Conservation (phyloP, 1,140 invertebrate species). For the Drosophila nebulosa region DNA sequence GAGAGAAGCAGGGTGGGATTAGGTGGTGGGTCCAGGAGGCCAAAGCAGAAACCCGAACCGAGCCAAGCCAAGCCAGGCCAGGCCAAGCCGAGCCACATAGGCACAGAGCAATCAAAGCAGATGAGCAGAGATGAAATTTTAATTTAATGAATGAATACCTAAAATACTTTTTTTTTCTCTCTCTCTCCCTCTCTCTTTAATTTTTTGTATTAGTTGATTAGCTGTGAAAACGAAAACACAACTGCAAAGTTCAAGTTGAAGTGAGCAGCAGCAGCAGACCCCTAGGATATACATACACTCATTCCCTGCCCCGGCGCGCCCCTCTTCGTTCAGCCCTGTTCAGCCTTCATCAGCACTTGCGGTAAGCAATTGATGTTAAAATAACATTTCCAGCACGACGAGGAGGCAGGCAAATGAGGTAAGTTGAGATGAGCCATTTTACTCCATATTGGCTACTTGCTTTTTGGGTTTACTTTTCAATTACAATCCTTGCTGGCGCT, state of each 20-base stretch:
- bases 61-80: neutral
- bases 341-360: neutral
- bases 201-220: slow-evolving; percentile 72
- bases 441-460: neutral
- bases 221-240: slow-evolving; percentile 30
- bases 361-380: neutral
- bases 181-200: too few relatives aligned
- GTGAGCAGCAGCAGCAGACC: neutral
- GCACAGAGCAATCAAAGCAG: slow-evolving; percentile 72
- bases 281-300: neutral
- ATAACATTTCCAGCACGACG: neutral
- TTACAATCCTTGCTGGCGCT: slow-evolving; percentile 50
- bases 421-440: neutral
- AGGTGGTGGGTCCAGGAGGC: neutral
- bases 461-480: slow-evolving; percentile 57
- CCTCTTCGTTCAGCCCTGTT: too few relatives aligned
- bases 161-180: slow-evolving; percentile 15
- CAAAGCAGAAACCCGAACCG: neutral
- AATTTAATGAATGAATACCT: slow-evolving; percentile 77
- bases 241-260: neutral
- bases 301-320: neutral
- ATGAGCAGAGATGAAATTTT: slow-evolving; percentile 76
- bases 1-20: slow-evolving; percentile 8
- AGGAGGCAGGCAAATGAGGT: neutral
- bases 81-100: slow-evolving; percentile 49